Conservation (phyloP, 2,797 vertebrate species). For the Tokudaia muenninki region DNA sequence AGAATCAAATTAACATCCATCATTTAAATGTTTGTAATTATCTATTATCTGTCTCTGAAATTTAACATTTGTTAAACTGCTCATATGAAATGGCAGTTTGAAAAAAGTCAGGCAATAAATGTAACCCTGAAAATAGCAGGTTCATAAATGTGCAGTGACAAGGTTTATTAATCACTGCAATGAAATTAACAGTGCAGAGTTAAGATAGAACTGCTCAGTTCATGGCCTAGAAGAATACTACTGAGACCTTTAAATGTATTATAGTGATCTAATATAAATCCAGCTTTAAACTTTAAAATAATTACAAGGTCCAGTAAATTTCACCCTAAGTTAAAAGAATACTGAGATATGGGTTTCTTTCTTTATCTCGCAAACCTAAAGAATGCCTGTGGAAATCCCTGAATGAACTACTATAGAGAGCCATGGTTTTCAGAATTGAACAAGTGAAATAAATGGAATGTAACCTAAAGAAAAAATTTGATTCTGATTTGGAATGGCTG, state of each 20-base stretch:
- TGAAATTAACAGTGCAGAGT: conserved; percentile 81
- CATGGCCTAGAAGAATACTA: conserved; percentile 60
- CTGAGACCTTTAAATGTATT: conserved; percentile 67
- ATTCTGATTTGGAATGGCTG: background rate
- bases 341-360: conserved; percentile 14
- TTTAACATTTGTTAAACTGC: conserved; percentile 82
- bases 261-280: conserved; percentile 63
- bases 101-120: conserved; percentile 76
- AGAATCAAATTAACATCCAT: conserved; percentile 80
- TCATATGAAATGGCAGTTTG: conserved; percentile 68
- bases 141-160: conserved; percentile 73
- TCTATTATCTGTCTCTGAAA: conserved; percentile 82
- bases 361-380: background rate
- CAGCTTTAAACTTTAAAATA: conserved; percentile 69
- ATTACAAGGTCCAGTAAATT: conserved; percentile 67
- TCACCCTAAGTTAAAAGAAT: conserved; percentile 8
- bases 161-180: conserved; percentile 82
- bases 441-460: rapidly evolving
- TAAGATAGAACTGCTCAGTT: conserved; percentile 79
- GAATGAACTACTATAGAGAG: background rate
- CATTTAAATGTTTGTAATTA: conserved; percentile 81
- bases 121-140: conserved; percentile 79
- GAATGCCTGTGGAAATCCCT: background rate
- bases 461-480: background rate
- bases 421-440: background rate